A percentile compares a stretch with the other conserved stretches of the same genome.
phyloP scores from a whole-genome alignment of 1,140 invertebrate species.

The Neodiprion pinetum region DNA sequence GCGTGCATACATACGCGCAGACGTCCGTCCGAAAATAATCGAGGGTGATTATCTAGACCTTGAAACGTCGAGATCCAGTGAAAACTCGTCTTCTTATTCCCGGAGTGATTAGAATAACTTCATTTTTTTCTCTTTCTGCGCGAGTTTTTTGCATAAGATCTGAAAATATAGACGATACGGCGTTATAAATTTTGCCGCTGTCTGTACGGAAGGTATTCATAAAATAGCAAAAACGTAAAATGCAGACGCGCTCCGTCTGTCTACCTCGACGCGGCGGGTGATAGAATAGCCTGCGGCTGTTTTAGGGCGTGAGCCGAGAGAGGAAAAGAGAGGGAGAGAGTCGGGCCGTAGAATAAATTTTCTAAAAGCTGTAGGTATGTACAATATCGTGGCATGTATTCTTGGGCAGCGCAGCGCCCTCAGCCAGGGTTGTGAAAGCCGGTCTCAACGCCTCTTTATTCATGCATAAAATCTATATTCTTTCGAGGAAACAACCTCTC shows the following conservation, averaged over 20 bases:
- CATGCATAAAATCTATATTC: conserved; percentile 53
- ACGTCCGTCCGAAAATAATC: no score
- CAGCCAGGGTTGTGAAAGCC: conserved; percentile 22
- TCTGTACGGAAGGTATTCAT: neutral
- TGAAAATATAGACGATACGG: neutral
- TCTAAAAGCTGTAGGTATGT: neutral
- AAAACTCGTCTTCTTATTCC: no score
- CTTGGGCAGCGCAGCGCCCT: neutral
- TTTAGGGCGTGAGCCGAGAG: neutral
- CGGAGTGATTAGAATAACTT: no score
- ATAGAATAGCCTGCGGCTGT: neutral
- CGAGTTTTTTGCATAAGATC: neutral
- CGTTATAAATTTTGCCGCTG: neutral
- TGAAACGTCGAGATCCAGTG: no score
- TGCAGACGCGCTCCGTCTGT: neutral
- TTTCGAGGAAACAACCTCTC: conserved; percentile 46
- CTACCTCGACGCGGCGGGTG: neutral
- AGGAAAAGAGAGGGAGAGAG: conserved; percentile 9
- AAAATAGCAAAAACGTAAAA: conserved; percentile 1
- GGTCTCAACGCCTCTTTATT: conserved; percentile 35
- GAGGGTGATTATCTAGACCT: no score
- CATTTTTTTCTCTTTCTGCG: neutral
- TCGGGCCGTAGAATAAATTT: conserved; percentile 13
- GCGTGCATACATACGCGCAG: no score
- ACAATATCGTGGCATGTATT: neutral